phyloP scores from a whole-genome alignment of 2,888 invertebrate genomes.

The Zaprionus bogoriensis region DNA sequence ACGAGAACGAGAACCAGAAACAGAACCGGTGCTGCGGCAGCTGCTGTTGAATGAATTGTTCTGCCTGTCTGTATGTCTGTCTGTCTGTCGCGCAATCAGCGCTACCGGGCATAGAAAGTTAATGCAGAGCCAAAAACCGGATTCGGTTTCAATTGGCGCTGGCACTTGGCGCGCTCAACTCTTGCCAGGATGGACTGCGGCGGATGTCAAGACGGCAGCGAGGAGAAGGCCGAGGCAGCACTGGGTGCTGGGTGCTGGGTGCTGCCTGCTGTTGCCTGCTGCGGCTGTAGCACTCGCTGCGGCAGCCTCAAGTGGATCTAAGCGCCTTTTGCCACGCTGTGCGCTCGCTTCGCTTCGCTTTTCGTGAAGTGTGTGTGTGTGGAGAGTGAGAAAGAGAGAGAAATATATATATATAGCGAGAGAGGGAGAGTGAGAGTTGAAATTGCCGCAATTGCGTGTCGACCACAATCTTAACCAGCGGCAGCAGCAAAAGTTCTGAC shows the following conservation, averaged over 20 bases:
- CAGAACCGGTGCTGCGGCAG: slow-evolving; percentile 25
- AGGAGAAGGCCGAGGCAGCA: slow-evolving; percentile 5
- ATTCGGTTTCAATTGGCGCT: slow-evolving; percentile 64
- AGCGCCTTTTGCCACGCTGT: slow-evolving; percentile 4
- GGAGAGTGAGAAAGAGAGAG: not conserved
- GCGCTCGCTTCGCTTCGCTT: slow-evolving; percentile 4
- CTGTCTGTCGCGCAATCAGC: slow-evolving; percentile 56
- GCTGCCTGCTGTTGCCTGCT: slow-evolving; percentile 1
- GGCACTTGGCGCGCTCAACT: slow-evolving; percentile 35
- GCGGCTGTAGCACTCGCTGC: slow-evolving; percentile 3
- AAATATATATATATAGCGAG: no score
- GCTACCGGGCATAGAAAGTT: slow-evolving; percentile 77
- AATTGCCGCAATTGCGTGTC: slow-evolving; percentile 75
- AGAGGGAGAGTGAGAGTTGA: slow-evolving; percentile 42
- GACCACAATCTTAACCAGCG: slow-evolving; percentile 71
- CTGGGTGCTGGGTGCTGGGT: not conserved
- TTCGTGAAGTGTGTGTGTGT: slow-evolving; percentile 25
- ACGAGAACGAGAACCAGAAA: not conserved
- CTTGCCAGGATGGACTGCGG: slow-evolving; percentile 54
- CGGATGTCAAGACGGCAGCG: slow-evolving; percentile 38
- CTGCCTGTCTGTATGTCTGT: slow-evolving; percentile 1
- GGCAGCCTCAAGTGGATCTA: slow-evolving; percentile 4
- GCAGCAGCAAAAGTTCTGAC: slow-evolving; percentile 45
- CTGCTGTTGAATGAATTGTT: slow-evolving; percentile 61
- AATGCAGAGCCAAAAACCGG: slow-evolving; percentile 64